Conservation (phyloP, 2,113 vertebrate species). For the Dipodomys ordii region DNA sequence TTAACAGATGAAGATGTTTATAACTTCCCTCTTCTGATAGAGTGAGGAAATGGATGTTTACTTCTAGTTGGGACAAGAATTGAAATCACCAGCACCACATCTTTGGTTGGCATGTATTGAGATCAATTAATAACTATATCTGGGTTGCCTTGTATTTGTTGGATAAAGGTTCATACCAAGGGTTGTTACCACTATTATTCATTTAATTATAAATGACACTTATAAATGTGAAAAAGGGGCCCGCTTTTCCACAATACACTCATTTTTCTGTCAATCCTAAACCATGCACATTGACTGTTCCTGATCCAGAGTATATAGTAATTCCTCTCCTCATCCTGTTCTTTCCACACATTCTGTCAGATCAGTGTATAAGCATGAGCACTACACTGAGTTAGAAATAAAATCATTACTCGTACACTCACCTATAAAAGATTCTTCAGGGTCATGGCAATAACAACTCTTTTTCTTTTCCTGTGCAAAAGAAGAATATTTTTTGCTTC, state of each 20-base stretch:
- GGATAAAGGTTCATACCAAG: constrained; percentile 19
- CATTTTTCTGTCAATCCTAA: constrained; percentile 81
- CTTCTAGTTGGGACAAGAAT: neutral
- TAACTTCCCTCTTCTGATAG: neutral
- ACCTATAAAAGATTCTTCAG: constrained; percentile 72
- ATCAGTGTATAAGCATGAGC: constrained; percentile 83
- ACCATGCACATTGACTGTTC: constrained; percentile 86
- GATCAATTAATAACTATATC: neutral
- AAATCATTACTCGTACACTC: constrained; percentile 59
- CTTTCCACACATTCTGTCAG: constrained; percentile 84
- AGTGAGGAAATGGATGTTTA: neutral
- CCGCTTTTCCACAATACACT: constrained; percentile 80
- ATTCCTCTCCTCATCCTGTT: constrained; percentile 75
- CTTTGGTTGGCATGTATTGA: neutral
- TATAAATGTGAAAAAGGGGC: constrained; percentile 74
- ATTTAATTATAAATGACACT: constrained; percentile 78
- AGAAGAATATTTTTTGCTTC: constrained; percentile 52
- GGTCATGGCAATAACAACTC: constrained; percentile 73
- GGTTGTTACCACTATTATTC: constrained; percentile 79
- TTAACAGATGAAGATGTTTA: neutral
- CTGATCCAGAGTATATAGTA: constrained; percentile 73
- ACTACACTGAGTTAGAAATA: constrained; percentile 71
- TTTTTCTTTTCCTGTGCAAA: constrained; percentile 59
- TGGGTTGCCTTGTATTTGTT: constrained; percentile 35
- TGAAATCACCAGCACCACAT: neutral